Base-by-base conservation (phyloP, 2,113 vertebrate species). In the Brevimyrus niger region DNA sequence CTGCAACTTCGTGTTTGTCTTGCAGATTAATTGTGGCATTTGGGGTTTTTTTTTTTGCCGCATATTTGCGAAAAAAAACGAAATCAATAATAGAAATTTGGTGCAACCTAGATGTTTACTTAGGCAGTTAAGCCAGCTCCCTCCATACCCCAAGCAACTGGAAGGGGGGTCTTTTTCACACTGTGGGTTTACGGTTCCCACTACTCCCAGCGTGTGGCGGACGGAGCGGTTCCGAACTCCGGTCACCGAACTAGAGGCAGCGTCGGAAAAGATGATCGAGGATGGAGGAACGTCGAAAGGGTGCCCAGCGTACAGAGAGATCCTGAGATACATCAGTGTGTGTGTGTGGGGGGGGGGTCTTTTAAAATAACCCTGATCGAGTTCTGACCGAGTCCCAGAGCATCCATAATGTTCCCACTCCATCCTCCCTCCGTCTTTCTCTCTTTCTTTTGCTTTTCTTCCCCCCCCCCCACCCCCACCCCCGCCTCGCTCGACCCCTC, bases 11-110 rank as follows among this genome's bases (percentile, higher is more conserved):
- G 91, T 94, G 94, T 95, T 96, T 94, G 92, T 92, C 95, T 94
- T 95, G 91, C 90, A 95, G 93, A 95, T 95, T 93, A 93, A 94
- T 92, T 94, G 65, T 94, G 95, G 93, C 94, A 94, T 92, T 91
- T 93, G 93, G 92, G 48, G 2, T 15, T 19, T 76, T 73, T 27
- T 73, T 93, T 95, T 93, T 92, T 92, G 92, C 92, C 93, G 92
- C 84, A 80, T 92, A 92, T 92, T 93, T 92, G 92, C 87, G 90
- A 91, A 92, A 58, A 92, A 58, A 69, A 38, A 21, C 10, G 90
- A 91, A 94, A 94, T 95, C 93, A 93, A 94, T 69, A 31, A 69
- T 93, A 91, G 90, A 93, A 93, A 92, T 90, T 93, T 92, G 94
- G 94, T 95, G 94, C 80, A 53, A 86, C 90, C 38, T 55, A 83